Base-by-base conservation (phyloP, 2,797 vertebrate species). In the Micropoecilia bifurca region DNA sequence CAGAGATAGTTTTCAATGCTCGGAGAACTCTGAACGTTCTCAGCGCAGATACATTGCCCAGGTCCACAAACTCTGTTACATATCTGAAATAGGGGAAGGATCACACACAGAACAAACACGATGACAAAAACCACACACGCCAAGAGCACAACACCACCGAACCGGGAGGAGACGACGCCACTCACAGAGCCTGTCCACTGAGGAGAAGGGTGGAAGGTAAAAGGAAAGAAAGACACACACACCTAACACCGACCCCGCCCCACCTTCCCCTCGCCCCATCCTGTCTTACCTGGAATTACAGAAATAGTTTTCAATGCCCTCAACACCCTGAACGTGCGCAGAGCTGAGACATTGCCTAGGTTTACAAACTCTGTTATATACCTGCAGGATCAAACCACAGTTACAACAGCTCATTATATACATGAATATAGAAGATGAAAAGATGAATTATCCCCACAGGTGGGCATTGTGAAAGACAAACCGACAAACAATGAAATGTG, bases 311-410 rank as follows among this genome's bases (percentile, higher is more conserved):
- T 99, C 98, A 99, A 99, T 98, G 98, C 98, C 98, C 98, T 99
- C 98, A 98, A 96, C 95, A 98, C 97, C 96, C 97, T 98, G 97
- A 98, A 97, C 94, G 97, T 97, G 80, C 98, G 98, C 30, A 99
- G 97, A 98, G 98, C 98, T 99, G 98, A 99, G 97, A 99, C 97
- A 99, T 99, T 99, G 98, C 98, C 98, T 99, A 99, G 98, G 98
- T 99, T 99, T 99, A 99, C 98, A 99, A 99, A 99, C 97, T 99
- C 98, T 99, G 98, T 99, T 98, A 99, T 97, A 99, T 99, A 99
- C 98, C 98, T 99, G 98, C 97, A 98, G 98, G 97, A 99, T 98
- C 96, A 99, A 97, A 99, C 96, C 98, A 99, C 96, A 99, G 97
- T 98, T 97, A 97, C 96, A 97, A 96, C 93, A 95, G 85, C 89